Percentiles rank a stretch among this genome's conserved stretches.
phyloP scores from a whole-genome alignment of 23 tunicate species.

The Corella eumyota region DNA sequence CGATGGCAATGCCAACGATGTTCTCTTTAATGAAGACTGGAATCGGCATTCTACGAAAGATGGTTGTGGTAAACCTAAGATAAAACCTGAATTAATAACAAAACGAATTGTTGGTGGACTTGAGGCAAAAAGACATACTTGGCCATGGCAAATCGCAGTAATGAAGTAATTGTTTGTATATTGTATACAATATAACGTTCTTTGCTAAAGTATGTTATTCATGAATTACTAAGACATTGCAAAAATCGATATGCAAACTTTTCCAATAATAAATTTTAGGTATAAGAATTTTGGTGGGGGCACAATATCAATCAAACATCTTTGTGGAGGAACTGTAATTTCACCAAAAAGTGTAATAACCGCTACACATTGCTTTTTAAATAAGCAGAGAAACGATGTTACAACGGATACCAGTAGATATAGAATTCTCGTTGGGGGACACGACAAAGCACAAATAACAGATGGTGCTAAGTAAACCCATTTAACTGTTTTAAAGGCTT shows the following conservation, averaged over 20 bases:
- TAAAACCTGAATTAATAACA: too few relatives aligned
- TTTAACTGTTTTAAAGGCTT: too few relatives aligned
- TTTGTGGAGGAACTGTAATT: conserved; percentile 34
- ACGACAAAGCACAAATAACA: conserved; percentile 14
- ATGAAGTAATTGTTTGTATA: conserved; percentile 23
- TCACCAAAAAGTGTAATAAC: conserved; percentile 29
- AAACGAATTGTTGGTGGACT: conserved; percentile 56
- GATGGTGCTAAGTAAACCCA: conserved; percentile 43
- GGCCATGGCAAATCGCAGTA: conserved; percentile 52
- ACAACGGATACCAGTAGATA: conserved; percentile 5
- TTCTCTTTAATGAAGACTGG: too few relatives aligned
- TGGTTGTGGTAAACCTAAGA: too few relatives aligned
- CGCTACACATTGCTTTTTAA: conserved; percentile 39
- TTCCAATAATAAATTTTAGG: too few relatives aligned
- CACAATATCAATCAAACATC: conserved; percentile 11
- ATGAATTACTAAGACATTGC: too few relatives aligned
- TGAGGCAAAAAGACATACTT: conserved; percentile 28
- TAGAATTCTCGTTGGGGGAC: conserved; percentile 39
- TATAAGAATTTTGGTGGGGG: conserved; percentile 20
- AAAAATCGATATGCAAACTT: too few relatives aligned
- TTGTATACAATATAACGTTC: neutral
- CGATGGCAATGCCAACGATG: too few relatives aligned
- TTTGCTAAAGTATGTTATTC: too few relatives aligned
- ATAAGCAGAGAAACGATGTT: conserved; percentile 1
- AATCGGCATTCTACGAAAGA: too few relatives aligned